These are phyloP conservation scores for Progne subis DNA, from an alignment of 2,113 vertebrate genomes.

Conservation along the genomic window DNA sequence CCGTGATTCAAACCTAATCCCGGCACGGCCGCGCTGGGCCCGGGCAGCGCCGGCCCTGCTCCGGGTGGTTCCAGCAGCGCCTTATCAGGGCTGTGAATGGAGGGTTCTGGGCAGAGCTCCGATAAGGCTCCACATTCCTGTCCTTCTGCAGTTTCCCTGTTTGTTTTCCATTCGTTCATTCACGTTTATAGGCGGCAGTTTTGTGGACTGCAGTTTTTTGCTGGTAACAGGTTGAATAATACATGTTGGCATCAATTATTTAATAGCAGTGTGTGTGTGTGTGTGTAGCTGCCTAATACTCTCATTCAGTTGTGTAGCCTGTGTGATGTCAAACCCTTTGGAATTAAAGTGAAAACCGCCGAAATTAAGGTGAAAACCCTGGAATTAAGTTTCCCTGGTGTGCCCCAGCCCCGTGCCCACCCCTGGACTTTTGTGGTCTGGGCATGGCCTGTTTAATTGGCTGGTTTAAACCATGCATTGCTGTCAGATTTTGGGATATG, in stretches of 20 bases:
- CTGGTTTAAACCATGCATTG: background rate
- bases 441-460: background rate
- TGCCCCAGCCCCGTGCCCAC: background rate
- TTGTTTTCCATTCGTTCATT: rapidly evolving
- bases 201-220: rapidly evolving
- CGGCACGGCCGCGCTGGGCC: background rate
- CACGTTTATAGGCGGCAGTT: rapidly evolving
- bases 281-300: rapidly evolving
- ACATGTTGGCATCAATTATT: rapidly evolving
- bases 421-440: background rate
- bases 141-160: background rate
- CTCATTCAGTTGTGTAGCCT: background rate
- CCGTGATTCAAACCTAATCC: background rate
- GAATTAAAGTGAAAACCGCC: background rate
- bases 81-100: background rate
- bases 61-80: background rate
- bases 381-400: background rate
- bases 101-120: background rate
- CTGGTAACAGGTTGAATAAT: background rate
- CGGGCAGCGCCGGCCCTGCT: background rate
- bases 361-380: background rate
- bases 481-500: background rate
- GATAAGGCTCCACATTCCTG: background rate
- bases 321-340: background rate
- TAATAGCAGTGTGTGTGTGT: background rate